Conservation (phyloP, 2,113 vertebrate genomes). For the Corythaixoides concolor region DNA sequence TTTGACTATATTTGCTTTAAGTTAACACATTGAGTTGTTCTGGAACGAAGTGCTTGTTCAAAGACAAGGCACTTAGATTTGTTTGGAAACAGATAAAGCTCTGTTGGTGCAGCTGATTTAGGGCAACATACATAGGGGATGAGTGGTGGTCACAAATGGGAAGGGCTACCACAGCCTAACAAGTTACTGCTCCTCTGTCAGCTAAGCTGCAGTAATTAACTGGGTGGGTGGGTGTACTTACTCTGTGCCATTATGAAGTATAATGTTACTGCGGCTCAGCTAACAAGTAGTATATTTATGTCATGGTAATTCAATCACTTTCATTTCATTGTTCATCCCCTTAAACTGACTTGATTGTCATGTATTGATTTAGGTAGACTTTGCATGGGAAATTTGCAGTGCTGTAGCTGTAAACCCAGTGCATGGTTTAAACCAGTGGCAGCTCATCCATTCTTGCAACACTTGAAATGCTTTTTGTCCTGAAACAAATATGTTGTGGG, state of each 20-base stretch:
- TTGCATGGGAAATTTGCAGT: not conserved
- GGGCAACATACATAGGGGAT: not conserved
- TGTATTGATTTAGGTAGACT: not conserved
- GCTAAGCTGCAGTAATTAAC: not conserved
- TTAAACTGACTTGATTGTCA: not conserved
- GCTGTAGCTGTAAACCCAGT: not conserved
- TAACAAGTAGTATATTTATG: conserved; percentile 40
- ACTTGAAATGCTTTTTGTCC: not conserved
- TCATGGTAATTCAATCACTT: conserved; percentile 19
- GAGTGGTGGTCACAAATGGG: not conserved
- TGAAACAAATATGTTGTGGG: not conserved
- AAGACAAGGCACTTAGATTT: not conserved
- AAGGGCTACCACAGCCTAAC: not conserved
- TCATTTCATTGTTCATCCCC: not conserved
- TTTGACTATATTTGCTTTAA: not conserved
- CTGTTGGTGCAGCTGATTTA: accelerated
- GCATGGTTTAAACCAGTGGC: not conserved
- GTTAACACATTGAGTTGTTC: not conserved
- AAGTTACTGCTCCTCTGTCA: not conserved
- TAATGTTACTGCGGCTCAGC: not conserved
- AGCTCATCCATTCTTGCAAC: not conserved
- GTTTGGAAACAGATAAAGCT: not conserved
- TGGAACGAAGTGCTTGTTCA: not conserved
- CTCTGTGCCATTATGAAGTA: not conserved
- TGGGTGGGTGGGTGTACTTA: not conserved